Conservation (phyloP, 2,797 vertebrate species). For the Gambusia yucatana region DNA sequence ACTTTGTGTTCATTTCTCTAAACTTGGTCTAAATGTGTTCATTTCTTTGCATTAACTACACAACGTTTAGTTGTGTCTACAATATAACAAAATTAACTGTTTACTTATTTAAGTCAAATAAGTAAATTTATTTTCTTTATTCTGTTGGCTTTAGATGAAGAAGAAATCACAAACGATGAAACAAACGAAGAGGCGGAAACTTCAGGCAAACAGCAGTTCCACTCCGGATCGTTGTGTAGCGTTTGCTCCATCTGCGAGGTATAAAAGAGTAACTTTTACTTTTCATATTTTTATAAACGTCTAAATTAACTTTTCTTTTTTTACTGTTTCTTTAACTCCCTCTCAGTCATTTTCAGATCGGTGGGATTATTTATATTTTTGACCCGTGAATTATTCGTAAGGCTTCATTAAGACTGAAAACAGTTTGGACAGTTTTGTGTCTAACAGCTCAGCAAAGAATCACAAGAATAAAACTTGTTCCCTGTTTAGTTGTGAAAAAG, state of each 20-base stretch:
- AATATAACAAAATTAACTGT: too few relatives aligned
- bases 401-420: not conserved
- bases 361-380: not conserved
- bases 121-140: not conserved
- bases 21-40: not conserved
- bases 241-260: conserved; percentile 81
- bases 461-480: too few relatives aligned
- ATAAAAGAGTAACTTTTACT: conserved; percentile 8
- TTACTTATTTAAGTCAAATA: too few relatives aligned
- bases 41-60: not conserved
- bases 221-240: conserved; percentile 73
- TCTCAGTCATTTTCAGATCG: not conserved
- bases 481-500: not conserved
- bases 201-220: conserved; percentile 47
- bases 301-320: not conserved
- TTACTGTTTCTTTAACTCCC: not conserved
- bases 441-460: too few relatives aligned
- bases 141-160: conserved; percentile 42
- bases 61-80: too few relatives aligned
- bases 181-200: conserved; percentile 24
- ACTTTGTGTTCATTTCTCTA: not conserved
- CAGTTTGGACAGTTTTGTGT: not conserved
- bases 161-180: conserved; percentile 16
- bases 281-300: too few relatives aligned
- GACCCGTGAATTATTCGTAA: not conserved